Conservation (phyloP, 1,140 invertebrate genomes). For the Ips typographus region DNA sequence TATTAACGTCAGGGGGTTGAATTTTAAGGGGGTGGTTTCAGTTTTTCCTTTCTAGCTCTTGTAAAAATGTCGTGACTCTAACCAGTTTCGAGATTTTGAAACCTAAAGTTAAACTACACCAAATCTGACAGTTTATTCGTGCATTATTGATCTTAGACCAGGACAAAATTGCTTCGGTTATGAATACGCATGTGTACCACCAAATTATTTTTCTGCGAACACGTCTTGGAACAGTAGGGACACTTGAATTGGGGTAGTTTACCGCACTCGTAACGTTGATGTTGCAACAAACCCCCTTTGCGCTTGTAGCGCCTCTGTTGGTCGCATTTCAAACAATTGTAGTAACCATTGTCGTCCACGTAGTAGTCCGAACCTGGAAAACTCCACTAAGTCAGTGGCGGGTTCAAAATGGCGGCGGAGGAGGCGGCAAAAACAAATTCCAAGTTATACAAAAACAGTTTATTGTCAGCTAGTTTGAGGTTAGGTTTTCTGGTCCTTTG, state of each 20-base stretch:
- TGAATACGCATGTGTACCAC: not conserved
- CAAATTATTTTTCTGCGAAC: slow-evolving; percentile 28
- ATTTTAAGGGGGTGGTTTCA: no score
- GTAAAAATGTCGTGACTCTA: no score
- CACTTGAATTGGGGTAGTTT: slow-evolving; percentile 40
- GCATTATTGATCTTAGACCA: no score
- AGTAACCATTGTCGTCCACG: slow-evolving; percentile 8
- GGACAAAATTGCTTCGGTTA: no score
- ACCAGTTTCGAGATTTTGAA: no score
- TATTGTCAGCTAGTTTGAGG: not conserved
- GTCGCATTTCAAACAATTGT: slow-evolving; percentile 6
- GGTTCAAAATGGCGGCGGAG: not conserved
- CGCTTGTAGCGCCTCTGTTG: slow-evolving; percentile 49
- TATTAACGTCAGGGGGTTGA: no score
- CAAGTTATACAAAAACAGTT: not conserved
- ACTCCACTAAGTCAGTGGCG: no score
- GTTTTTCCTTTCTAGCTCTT: no score
- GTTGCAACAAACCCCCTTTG: slow-evolving; percentile 59
- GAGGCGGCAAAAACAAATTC: not conserved
- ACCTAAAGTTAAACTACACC: no score
- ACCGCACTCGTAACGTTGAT: slow-evolving; percentile 65
- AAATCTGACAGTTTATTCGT: no score
- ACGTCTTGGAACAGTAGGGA: slow-evolving; percentile 48
- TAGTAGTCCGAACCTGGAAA: not conserved
- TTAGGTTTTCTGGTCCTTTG: not conserved